Percentiles rank a stretch among this genome's conserved stretches.
Evolutionary conservation across 2,888 invertebrate genomes (phyloP).

Genomic region (Homarus gammarus): DNA sequence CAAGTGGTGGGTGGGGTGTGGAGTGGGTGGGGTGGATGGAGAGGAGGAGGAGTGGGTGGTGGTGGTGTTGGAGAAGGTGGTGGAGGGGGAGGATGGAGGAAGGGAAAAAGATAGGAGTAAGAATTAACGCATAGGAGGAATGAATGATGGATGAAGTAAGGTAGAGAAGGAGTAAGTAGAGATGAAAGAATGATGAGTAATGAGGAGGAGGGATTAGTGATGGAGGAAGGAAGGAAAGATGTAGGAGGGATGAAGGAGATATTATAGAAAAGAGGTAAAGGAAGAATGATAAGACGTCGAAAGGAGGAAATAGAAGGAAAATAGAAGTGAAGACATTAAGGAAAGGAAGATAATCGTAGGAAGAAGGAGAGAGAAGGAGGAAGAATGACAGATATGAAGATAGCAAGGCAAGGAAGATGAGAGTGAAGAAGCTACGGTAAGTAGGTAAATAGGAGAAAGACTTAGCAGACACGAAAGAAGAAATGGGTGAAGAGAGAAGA

Average conservation of each 20-base stretch:
- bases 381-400: too few species aligned
- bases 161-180: too few species aligned
- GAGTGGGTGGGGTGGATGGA: neutral
- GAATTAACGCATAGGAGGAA: neutral
- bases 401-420: too few species aligned
- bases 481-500: neutral
- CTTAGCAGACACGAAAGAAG: slow-evolving; percentile 11
- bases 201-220: neutral
- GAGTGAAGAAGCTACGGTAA: too few species aligned
- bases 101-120: neutral
- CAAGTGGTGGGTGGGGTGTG: neutral
- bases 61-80: neutral
- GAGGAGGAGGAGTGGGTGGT: neutral
- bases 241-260: neutral
- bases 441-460: too few species aligned
- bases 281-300: neutral
- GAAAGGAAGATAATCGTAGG: neutral
- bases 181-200: too few species aligned
- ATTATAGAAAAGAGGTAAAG: neutral
- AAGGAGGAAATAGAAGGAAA: neutral
- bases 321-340: too few species aligned
- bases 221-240: neutral
- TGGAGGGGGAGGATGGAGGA: neutral
- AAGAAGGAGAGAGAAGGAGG: too few species aligned
- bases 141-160: neutral